Percentiles rank a stretch among this genome's conserved stretches.
Evolutionary conservation across 1,140 invertebrate genomes (phyloP).

Genomic region (Polyergus mexicanus): DNA sequence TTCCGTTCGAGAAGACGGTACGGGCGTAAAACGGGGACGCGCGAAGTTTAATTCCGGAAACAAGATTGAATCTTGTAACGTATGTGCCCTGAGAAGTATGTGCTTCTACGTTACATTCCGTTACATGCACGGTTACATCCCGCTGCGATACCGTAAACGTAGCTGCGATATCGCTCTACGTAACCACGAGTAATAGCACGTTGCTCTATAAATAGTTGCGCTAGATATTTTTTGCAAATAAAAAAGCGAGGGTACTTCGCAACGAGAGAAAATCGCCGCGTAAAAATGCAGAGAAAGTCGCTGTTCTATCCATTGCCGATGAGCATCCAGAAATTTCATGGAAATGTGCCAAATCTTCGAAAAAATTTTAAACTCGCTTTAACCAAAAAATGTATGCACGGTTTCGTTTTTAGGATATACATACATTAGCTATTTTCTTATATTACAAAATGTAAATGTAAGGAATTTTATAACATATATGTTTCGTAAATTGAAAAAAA

Average conservation of each 20-base stretch:
- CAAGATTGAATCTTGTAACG: conserved; percentile 59
- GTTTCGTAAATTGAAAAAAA: background rate
- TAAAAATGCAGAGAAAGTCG: conserved; percentile 44
- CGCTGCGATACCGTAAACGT: conserved; percentile 52
- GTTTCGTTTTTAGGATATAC: background rate
- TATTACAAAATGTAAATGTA: background rate
- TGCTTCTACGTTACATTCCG: conserved; percentile 27
- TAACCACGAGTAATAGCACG: conserved; percentile 36
- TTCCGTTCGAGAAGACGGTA: conserved; percentile 23
- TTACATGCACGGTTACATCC: conserved; percentile 51
- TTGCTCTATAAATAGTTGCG: conserved; percentile 67
- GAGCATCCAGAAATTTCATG: conserved; percentile 31
- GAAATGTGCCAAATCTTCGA: conserved; percentile 23
- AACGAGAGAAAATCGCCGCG: conserved; percentile 14
- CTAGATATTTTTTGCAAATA: conserved; percentile 68
- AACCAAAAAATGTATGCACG: no score
- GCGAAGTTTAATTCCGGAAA: conserved; percentile 58
- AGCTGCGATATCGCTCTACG: conserved; percentile 32
- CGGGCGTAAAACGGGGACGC: conserved; percentile 29
- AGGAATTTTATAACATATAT: background rate
- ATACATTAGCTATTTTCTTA: background rate
- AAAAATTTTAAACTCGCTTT: conserved; percentile 14
- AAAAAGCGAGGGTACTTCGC: conserved; percentile 9
- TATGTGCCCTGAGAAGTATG: conserved; percentile 44
- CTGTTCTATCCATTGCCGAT: conserved; percentile 15